Base-by-base conservation (phyloP, 37 sponge, comb jelly and placozoan genomes). In the Halisarca cf. caerulea region DNA sequence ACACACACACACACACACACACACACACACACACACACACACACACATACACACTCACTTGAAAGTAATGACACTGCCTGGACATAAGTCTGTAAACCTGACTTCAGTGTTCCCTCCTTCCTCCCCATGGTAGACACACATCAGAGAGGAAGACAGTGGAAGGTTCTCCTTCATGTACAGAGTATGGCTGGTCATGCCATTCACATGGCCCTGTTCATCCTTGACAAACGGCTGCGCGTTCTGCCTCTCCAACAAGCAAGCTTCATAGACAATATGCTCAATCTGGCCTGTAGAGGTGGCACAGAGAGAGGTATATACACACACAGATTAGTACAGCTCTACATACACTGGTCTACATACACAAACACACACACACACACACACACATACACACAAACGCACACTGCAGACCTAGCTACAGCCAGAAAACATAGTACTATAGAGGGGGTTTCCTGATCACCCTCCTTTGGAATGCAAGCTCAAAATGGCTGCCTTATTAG, bases 51-150 rank as follows among this genome's bases (percentile, higher is more conserved):
- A 28, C 36, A 82, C 86, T 33, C n/a, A 93, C 94, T 88, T 90
- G 82, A 90, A 93, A 0, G 86, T 89, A 55, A 97, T 86, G 58
- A 97, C 86, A 68, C 89, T 90, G 21, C 98, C 98, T 15, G 96
- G 96, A 64, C 84, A 83, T 70, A 97, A 95, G 54, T 91, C 91
- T 69, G 43, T 66, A 75, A 97, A 95, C 57, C 58, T 59, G 44
- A 97, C 84, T 70, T 92, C 94, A 45, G 83, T 84, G 2, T 80
- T 85, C 40, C 59, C 75, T 9, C 69, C 77, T 18, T 47, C 75
- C 0, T 86, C 79, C 0, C 25, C 37, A 33, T 54, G 42, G 6
- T 73, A 9, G 0, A 33, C 55, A 58, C 95, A 91, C 88, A 94
- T 79, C 57, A 79, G 27, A 6, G 93, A 92, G 40, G 90, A 70